phyloP scores from a whole-genome alignment of 1,140 invertebrate genomes.

The Portunus trituberculatus region DNA sequence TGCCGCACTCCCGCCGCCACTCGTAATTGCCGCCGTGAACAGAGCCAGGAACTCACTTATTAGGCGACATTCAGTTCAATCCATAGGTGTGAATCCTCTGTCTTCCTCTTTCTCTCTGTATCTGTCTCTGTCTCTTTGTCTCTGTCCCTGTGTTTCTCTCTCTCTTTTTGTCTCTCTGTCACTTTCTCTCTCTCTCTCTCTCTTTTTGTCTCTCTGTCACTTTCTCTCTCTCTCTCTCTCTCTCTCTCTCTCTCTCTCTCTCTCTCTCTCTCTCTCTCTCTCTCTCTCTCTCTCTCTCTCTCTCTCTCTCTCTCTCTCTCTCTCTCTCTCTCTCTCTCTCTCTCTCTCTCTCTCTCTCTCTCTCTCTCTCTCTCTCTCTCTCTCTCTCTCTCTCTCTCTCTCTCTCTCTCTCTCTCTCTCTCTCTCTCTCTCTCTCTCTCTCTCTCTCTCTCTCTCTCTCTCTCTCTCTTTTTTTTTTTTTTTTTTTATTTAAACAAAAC shows the following conservation, averaged over 20 bases:
- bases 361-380: not conserved
- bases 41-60: not conserved
- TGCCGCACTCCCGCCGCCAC: not conserved
- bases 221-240: not conserved
- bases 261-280: constrained; percentile 38
- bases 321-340: constrained; percentile 47
- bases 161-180: not conserved
- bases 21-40: not conserved
- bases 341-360: constrained; percentile 18
- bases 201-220: not conserved
- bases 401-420: no score
- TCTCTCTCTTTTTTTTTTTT: no score
- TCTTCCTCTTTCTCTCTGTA: constrained; percentile 18
- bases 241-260: constrained; percentile 32
- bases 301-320: constrained; percentile 15
- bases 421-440: no score
- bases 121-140: constrained; percentile 4
- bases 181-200: not conserved
- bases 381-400: no score
- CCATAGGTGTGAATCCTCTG: constrained; percentile 29
- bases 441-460: no score
- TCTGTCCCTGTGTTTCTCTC: constrained; percentile 25
- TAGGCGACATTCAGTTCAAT: not conserved
- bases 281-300: constrained; percentile 36
- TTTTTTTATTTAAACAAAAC: no score